Conservation (phyloP, 2,888 invertebrate species). For the Drosophila cognata region DNA sequence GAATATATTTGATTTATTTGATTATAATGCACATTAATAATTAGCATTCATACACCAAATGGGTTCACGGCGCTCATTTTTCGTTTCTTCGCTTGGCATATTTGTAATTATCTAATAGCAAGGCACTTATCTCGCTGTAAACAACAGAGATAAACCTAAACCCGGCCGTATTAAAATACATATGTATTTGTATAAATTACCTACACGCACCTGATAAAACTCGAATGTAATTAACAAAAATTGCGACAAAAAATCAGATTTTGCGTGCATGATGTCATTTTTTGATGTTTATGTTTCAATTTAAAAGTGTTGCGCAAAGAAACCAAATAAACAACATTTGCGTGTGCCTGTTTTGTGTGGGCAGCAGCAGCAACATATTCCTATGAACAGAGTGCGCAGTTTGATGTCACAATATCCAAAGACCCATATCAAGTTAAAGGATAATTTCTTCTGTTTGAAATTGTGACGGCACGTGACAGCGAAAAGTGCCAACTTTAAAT, state of each 20-base stretch:
- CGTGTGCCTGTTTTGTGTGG: slow-evolving; percentile 50
- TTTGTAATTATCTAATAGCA: slow-evolving; percentile 62
- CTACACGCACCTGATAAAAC: slow-evolving; percentile 62
- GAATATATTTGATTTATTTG: slow-evolving; percentile 20
- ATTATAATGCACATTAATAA: slow-evolving; percentile 34
- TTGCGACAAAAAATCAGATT: slow-evolving; percentile 55
- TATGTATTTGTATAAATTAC: slow-evolving; percentile 15
- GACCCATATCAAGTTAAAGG: background rate
- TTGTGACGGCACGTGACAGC: slow-evolving; percentile 34
- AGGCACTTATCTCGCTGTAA: slow-evolving; percentile 62
- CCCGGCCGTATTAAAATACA: slow-evolving; percentile 11
- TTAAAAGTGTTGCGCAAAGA: slow-evolving; percentile 52
- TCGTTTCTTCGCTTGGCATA: slow-evolving; percentile 14
- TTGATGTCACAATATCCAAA: slow-evolving; percentile 26
- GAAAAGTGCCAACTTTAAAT: slow-evolving; percentile 14
- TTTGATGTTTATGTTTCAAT: slow-evolving; percentile 46
- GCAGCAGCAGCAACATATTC: slow-evolving; percentile 28
- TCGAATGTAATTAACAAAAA: slow-evolving; percentile 56
- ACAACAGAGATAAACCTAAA: slow-evolving; percentile 67
- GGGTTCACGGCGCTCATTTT: slow-evolving; percentile 41
- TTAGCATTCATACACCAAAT: slow-evolving; percentile 50
- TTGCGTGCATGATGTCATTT: slow-evolving; percentile 65
- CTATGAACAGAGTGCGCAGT: background rate
- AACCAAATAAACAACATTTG: slow-evolving; percentile 61
- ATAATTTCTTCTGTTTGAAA: background rate